Conservation (phyloP, 53 echinoderm and acorn worm genomes). For the Hippasteria phrygiana region DNA sequence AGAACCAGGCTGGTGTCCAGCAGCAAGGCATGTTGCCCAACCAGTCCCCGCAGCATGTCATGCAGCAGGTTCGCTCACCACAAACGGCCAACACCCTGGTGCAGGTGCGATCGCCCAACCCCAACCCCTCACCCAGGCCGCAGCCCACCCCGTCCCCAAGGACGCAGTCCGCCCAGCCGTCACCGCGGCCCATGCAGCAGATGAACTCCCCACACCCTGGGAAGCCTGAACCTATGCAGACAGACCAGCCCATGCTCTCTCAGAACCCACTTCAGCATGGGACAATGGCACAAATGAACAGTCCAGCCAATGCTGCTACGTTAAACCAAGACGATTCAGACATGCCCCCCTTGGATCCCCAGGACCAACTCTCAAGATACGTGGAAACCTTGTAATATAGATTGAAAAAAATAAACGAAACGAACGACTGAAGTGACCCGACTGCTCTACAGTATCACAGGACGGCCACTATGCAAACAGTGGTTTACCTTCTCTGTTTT, state of each 20-base stretch:
- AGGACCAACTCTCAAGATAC: conserved; percentile 96
- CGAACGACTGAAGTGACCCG: conserved; percentile 12
- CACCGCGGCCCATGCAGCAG: conserved; percentile 89
- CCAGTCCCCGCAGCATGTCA: conserved; percentile 83
- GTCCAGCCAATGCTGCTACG: conserved; percentile 84
- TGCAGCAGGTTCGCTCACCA: conserved; percentile 98
- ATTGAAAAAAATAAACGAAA: neutral
- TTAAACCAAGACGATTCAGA: conserved; percentile 91
- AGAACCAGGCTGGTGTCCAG: conserved; percentile 78
- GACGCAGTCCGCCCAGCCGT: conserved; percentile 94
- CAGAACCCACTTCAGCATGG: conserved; percentile 95
- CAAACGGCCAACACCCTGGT: conserved; percentile 92
- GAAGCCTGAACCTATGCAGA: conserved; percentile 96
- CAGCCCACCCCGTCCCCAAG: conserved; percentile 98
- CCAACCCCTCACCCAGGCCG: conserved; percentile 96
- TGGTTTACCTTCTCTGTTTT: conserved; percentile 27
- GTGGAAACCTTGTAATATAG: conserved; percentile 89
- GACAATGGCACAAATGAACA: conserved; percentile 87
- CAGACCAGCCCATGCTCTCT: conserved; percentile 97
- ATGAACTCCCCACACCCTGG: conserved; percentile 93
- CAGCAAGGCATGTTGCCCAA: conserved; percentile 91
- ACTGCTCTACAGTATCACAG: conserved; percentile 42
- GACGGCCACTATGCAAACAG: conserved; percentile 59
- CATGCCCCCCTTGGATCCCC: conserved; percentile 90
- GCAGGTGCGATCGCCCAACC: conserved; percentile 96